These are phyloP conservation scores for Ischnura elegans DNA, from an alignment of 2,888 invertebrate genomes.

Conservation along the genomic window DNA sequence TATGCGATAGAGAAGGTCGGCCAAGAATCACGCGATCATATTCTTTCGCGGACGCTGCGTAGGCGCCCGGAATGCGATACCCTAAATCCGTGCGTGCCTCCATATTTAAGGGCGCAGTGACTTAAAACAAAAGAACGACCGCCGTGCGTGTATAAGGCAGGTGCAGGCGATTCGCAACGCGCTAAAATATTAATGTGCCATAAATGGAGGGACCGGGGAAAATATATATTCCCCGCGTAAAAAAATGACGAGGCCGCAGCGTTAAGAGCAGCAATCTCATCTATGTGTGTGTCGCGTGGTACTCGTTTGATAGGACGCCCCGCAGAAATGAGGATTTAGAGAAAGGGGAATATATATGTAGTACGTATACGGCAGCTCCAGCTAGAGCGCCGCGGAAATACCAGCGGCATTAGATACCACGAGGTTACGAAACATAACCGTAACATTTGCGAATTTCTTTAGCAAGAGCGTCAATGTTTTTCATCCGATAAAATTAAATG, in stretches of 20 bases:
- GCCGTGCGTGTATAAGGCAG: neutral
- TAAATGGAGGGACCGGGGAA: neutral
- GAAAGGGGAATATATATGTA: too few relatives aligned
- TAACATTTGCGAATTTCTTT: neutral
- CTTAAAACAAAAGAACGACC: neutral
- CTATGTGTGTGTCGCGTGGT: neutral
- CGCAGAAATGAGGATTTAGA: neutral
- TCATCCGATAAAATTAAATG: too few relatives aligned
- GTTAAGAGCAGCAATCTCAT: constrained; percentile 67
- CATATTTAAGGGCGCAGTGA: neutral
- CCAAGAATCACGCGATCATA: neutral
- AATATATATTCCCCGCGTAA: neutral
- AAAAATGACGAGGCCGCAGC: neutral
- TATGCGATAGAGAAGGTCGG: neutral
- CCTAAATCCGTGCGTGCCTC: neutral
- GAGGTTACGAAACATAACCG: neutral
- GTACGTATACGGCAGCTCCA: too few relatives aligned
- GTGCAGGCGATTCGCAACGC: constrained; percentile 7
- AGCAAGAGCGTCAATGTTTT: neutral
- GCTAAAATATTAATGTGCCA: constrained; percentile 6
- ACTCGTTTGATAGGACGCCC: neutral
- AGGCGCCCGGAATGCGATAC: neutral
- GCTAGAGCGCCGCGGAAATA: neutral
- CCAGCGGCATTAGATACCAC: neutral
- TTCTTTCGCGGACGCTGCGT: neutral